Base-by-base conservation (phyloP, 2,113 vertebrate species). In the Jaculus jaculus region DNA sequence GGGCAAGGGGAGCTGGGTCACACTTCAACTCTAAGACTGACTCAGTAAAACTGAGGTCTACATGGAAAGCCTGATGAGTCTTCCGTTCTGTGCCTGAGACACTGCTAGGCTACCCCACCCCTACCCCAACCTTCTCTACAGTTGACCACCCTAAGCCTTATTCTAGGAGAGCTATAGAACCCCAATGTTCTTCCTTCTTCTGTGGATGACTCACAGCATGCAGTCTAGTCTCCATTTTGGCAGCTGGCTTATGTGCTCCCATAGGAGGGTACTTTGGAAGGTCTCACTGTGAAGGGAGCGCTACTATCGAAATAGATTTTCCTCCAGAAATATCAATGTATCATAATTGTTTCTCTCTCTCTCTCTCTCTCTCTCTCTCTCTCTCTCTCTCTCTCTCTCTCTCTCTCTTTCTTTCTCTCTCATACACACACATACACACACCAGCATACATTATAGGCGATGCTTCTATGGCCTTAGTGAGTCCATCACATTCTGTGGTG, bases 391-490 rank as follows among this genome's bases (percentile, higher is more conserved):
- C 42, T 47, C 5, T 47, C 42, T 10, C 7, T 87, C 11, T 68
- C 20, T 68, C 23, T 5, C 6, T 71, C 18, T 37, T 18, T 42
- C 34, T 69, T 28, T 30, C 11, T 8, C 0, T 42, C 7, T 2
- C 30, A 37, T 54, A 72, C 60, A 32, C 28, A n/a, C 65, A 30
- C 28, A 30, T 39, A n/a, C 28, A 12, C 34, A 34, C 12, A n/a
- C 26, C 79, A 34, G 37, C 26, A 72, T 13, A 30, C 71, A 34
- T 63, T 83, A 69, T 13, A 78, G 7, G 18, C 68, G 66, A 34
- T 88, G 85, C 93, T 91, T 84, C 85, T 85, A 30, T 47, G 54
- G 42, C 51, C 34, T 95, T 54, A 42, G 42, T 30, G 79, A 90
- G 24, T 1, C 26, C 61, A 85, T 82, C 47, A 65, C 87, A 92